phyloP scores from a whole-genome alignment of 1,140 invertebrate species.

The Cydia fagiglandana region DNA sequence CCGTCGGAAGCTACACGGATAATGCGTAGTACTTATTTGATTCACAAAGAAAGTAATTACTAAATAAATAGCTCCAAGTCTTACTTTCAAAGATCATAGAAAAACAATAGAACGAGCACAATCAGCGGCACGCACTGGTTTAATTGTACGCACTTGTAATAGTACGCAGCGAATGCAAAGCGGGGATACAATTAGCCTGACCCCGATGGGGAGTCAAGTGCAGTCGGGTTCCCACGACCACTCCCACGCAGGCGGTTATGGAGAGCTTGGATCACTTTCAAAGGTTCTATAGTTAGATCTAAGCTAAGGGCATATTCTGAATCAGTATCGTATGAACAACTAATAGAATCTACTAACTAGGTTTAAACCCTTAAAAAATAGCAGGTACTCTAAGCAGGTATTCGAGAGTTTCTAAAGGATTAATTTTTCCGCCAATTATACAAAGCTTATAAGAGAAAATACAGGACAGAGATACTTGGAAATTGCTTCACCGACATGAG shows the following conservation, averaged over 20 bases:
- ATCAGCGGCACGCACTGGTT: slow-evolving; percentile 14
- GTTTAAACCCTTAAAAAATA: too few species aligned
- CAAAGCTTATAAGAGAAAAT: too few species aligned
- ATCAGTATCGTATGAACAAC: background rate
- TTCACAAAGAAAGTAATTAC: slow-evolving; percentile 14
- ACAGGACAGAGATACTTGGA: too few species aligned
- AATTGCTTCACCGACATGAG: too few species aligned
- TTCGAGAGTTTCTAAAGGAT: too few species aligned
- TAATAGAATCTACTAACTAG: too few species aligned
- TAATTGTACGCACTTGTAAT: slow-evolving; percentile 14
- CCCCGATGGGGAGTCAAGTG: slow-evolving; percentile 25
- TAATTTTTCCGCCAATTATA: too few species aligned
- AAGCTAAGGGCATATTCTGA: background rate
- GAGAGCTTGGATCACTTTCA: slow-evolving; percentile 1
- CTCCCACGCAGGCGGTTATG: slow-evolving; percentile 16
- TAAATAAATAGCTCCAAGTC: background rate
- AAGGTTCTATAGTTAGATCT: background rate
- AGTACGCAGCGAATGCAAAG: slow-evolving; percentile 1
- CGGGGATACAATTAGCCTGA: slow-evolving; percentile 13
- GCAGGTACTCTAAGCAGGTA: too few species aligned
- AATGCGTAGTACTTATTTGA: background rate
- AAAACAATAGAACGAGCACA: slow-evolving; percentile 13
- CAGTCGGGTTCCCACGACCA: slow-evolving; percentile 19
- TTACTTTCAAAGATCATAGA: slow-evolving; percentile 6
- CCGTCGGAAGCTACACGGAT: background rate